A percentile compares a stretch with the other conserved stretches of the same genome.
These are phyloP conservation scores for Clarias platycephalus DNA, from an alignment of 2,797 vertebrate genomes.

Conservation along the genomic window DNA sequence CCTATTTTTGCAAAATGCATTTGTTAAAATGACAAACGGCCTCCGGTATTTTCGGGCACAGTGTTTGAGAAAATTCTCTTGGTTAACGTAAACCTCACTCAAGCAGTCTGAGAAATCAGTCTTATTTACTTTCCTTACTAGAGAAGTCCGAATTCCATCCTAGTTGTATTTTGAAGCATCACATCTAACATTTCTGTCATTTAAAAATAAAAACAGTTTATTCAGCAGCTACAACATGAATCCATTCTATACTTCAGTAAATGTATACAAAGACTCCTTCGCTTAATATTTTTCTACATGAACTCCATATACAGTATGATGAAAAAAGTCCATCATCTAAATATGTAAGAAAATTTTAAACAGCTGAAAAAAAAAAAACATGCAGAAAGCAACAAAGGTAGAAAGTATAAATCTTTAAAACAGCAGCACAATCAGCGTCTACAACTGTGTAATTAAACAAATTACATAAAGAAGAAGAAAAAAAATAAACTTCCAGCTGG, in stretches of 20 bases:
- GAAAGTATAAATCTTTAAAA: not conserved
- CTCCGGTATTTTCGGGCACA: no score
- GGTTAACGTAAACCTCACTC: not conserved
- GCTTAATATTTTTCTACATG: not conserved
- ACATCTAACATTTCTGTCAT: not conserved
- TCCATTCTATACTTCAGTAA: not conserved
- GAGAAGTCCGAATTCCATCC: not conserved
- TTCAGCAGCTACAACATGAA: not conserved
- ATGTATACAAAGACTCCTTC: not conserved
- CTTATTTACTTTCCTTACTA: not conserved
- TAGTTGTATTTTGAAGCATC: not conserved
- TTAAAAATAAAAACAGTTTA: not conserved
- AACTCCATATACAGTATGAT: not conserved
- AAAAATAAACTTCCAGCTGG: slow-evolving; percentile 18
- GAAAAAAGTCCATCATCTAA: not conserved
- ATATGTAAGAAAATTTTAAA: not conserved
- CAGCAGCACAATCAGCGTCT: not conserved
- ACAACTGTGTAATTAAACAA: not conserved
- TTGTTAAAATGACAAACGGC: no score
- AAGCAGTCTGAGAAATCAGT: not conserved
- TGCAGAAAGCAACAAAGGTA: not conserved
- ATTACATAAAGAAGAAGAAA: not conserved
- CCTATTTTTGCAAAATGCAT: no score
- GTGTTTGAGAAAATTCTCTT: not conserved
- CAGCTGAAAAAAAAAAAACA: not conserved